Base-by-base conservation (phyloP, 1,140 invertebrate genomes). In the Drosophila kurseongensis region DNA sequence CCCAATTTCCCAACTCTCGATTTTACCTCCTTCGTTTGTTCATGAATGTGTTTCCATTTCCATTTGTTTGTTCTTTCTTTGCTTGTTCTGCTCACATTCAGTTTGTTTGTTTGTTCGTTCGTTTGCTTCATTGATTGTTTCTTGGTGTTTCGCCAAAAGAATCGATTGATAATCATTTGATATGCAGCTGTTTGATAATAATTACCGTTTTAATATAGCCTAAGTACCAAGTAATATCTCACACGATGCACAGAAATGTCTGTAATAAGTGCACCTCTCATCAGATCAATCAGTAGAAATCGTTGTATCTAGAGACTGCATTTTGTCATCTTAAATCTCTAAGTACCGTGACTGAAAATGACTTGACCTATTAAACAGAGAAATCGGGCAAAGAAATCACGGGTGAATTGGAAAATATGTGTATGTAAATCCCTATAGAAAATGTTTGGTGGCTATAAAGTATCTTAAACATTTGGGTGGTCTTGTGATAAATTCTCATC, bases 31-130 rank as follows among this genome's bases (percentile, higher is more conserved):
- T 72, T 55, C 36, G 51, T 56, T 78, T 77, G 42, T 76, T 77
- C 67, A 71, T 71, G 68, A 71, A 72, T 72, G 66, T 72, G 42
- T 71, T 71, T 35, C 44, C 69, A 71, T 77, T 86, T 68, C 42
- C 78, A 85, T 80, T 63, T 85, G 80, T 90, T 90, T 88, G 69
- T 79, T 82, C 75, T 63, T 78, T 57, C 57, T 82, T 81, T 65
- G 69, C 61, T 48, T 79, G 71, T 85, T 81, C 78, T 79, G 71
- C 48, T 41, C 61, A 78, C 76, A 59, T 67, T 84, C 38, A 67
- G 57, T 71, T 71, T 62, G 52, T 60, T 80, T 65, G 66, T 66
- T 66, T 12, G 42, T 38, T 75, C 45, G 66, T 65, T 78, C 54
- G 62, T 51, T 76, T 85, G 73, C 76, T 51, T 51, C 67, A 72